These are phyloP conservation scores for Megaceryle torquata DNA, from an alignment of 2,113 vertebrate genomes.

Conservation along the genomic window DNA sequence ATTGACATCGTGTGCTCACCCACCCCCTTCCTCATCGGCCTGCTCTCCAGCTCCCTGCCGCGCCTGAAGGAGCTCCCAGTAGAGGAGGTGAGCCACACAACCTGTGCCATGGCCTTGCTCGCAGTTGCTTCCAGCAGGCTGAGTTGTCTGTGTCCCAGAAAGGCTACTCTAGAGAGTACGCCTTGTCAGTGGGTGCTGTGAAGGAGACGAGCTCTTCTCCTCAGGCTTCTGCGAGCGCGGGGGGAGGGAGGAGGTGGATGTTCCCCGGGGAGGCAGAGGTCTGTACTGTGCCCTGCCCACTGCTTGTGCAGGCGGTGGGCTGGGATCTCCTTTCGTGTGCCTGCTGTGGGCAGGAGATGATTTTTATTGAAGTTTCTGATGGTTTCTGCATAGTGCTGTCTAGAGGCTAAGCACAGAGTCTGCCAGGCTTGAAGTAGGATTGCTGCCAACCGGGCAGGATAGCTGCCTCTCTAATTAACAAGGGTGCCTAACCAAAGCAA, in stretches of 20 bases:
- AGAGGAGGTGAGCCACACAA: slow-evolving; percentile 84
- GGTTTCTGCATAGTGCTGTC: neutral
- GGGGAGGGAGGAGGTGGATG: fast-evolving
- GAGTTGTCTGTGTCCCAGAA: neutral
- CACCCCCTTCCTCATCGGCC: slow-evolving; percentile 91
- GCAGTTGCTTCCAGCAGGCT: neutral
- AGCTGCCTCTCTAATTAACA: neutral
- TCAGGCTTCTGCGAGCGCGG: fast-evolving
- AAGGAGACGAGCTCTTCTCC: fast-evolving
- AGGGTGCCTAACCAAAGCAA: neutral
- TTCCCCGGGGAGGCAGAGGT: fast-evolving
- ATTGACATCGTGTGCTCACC: slow-evolving; percentile 95
- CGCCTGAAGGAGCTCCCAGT: slow-evolving; percentile 87
- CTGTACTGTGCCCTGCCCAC: neutral
- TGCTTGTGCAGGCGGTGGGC: neutral
- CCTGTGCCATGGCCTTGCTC: fast-evolving
- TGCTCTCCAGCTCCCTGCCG: slow-evolving; percentile 88
- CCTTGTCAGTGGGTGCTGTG: fast-evolving
- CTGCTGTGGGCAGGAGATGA: neutral
- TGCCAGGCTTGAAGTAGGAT: neutral
- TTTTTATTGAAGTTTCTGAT: neutral
- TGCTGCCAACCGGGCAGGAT: neutral
- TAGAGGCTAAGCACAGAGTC: neutral
- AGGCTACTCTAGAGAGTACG: neutral
- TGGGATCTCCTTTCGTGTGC: neutral